Conservation (phyloP, 2,113 vertebrate genomes). For the Zapus hudsonius region DNA sequence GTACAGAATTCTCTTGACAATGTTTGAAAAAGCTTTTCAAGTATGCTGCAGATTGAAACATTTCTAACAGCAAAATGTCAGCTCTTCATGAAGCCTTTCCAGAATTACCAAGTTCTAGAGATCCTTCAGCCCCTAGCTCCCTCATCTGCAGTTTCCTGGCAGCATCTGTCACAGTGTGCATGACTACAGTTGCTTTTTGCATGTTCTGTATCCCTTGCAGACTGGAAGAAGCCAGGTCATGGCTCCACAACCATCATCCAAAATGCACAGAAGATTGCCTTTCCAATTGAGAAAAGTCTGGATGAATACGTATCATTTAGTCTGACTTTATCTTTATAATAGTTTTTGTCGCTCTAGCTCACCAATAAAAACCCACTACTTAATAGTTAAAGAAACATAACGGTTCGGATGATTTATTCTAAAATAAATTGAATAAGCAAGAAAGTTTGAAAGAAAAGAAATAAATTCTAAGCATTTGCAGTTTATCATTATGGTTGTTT, state of each 20-base stretch:
- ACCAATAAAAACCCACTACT: background rate
- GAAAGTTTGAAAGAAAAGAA: background rate
- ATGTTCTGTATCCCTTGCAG: background rate
- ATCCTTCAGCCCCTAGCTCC: background rate
- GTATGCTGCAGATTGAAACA: background rate
- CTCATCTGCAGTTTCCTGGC: background rate
- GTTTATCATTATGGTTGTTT: background rate
- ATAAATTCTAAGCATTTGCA: background rate
- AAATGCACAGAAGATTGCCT: background rate
- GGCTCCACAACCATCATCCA: background rate
- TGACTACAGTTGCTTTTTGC: background rate
- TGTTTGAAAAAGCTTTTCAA: background rate
- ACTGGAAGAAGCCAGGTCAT: background rate
- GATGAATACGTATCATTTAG: background rate
- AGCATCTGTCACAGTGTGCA: background rate
- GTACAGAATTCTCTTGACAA: background rate
- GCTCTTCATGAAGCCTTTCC: background rate
- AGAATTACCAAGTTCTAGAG: background rate
- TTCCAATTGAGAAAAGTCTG: background rate
- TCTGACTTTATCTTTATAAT: background rate
- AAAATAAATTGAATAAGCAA: background rate
- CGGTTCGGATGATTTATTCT: background rate
- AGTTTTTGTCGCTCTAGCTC: background rate
- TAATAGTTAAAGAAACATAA: background rate
- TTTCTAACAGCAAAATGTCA: background rate